Conservation (phyloP, 2,797 vertebrate genomes). For the Mormyrops attenuatus region DNA sequence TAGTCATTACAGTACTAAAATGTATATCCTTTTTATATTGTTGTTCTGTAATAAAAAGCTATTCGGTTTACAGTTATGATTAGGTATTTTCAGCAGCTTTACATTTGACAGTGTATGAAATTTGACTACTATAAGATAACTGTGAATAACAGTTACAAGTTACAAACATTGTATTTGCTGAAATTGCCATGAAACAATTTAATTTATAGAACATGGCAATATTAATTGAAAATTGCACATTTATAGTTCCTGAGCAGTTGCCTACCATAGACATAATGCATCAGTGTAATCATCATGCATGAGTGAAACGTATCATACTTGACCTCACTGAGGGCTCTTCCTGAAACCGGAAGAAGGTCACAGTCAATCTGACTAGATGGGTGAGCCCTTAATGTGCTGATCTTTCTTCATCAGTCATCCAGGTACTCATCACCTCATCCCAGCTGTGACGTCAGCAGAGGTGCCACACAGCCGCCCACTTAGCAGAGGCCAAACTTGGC, state of each 20-base stretch:
- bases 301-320: not conserved
- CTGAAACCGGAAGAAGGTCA: not conserved
- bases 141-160: not conserved
- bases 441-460: not conserved
- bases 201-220: not conserved
- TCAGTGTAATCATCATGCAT: not conserved
- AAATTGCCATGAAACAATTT: not conserved
- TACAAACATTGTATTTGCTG: not conserved
- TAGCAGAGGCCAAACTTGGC: constrained; percentile 50
- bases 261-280: not conserved
- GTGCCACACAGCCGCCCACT: constrained; percentile 37
- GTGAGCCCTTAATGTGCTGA: not conserved
- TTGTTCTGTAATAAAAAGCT: not conserved
- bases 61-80: not conserved
- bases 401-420: not conserved
- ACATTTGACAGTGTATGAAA: not conserved
- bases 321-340: not conserved
- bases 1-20: not conserved
- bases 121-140: not conserved
- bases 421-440: not conserved
- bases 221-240: not conserved
- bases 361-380: not conserved
- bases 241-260: not conserved
- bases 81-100: not conserved
- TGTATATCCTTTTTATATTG: not conserved